These are phyloP conservation scores for Trichosurus vulpecula DNA, from an alignment of 2,797 vertebrate species.

Conservation along the genomic window DNA sequence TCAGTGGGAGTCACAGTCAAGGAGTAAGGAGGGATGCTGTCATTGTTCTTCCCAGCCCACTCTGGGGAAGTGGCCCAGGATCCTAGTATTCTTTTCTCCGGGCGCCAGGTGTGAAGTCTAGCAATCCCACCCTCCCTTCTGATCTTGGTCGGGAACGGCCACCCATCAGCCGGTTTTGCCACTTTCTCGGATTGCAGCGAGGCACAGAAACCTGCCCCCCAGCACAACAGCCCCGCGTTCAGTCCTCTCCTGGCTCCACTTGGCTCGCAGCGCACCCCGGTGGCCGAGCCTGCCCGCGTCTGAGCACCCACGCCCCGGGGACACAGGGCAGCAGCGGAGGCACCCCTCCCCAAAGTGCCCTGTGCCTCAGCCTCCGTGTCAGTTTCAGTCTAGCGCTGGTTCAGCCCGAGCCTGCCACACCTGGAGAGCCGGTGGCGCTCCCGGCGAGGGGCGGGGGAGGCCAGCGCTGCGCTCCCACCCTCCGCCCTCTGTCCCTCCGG, in stretches of 20 bases:
- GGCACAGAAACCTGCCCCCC: neutral
- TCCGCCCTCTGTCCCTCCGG: accelerated
- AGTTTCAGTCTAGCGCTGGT: neutral
- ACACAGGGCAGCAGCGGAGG: constrained; percentile 56
- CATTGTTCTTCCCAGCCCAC: neutral
- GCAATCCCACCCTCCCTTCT: neutral
- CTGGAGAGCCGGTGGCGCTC: constrained; percentile 36
- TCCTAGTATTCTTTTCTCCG: no score
- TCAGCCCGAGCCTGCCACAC: constrained; percentile 38
- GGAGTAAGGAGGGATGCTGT: neutral
- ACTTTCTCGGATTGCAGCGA: neutral
- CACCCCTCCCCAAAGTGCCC: neutral
- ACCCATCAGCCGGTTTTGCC: accelerated
- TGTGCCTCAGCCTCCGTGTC: neutral
- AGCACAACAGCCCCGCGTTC: neutral
- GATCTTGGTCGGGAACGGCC: neutral
- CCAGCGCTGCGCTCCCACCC: constrained; percentile 5
- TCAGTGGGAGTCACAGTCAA: neutral
- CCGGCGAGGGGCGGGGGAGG: constrained; percentile 17
- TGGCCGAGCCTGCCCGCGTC: constrained; percentile 42
- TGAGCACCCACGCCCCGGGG: neutral
- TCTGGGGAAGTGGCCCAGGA: neutral
- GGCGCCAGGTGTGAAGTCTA: neutral
- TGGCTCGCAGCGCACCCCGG: constrained; percentile 75
- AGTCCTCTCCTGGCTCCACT: neutral